Base-by-base conservation (phyloP, 2,113 vertebrate genomes). In the Deroptyus accipitrinus region DNA sequence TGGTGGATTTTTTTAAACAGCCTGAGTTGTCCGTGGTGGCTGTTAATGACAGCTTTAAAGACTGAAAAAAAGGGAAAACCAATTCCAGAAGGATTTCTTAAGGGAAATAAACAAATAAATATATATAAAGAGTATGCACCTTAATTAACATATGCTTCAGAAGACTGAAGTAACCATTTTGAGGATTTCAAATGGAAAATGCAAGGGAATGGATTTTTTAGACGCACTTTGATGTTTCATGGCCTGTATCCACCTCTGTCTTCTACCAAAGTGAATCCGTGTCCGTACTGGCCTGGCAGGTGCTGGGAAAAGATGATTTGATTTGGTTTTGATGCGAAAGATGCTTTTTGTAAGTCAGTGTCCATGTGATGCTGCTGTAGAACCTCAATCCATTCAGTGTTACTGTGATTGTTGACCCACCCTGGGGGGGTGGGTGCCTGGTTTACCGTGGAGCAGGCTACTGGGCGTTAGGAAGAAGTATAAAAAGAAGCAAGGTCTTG, bases 21-120 rank as follows among this genome's bases (percentile, higher is more conserved):
- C 35, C 17, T 1, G 5, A 48, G 16, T 22, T 35, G 63, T 31
- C 16, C 1, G 0, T 39, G 18, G 46, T 87, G 42, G 31, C 41
- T 75, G 41, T 37, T 59, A 44, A 37, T 17, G 13, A 44, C 2
- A 33, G n/a, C 37, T 57, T 79, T 30, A 10, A 59, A 35, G 33
- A 7, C 33, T 35, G 39, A 4, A 28, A 48, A 18, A 39, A 57
- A 63, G 19, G 17, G 4, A 4, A 20, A 69, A 35, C 49, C 9
- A 68, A 27, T 27, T 62, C 13, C 14, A 18, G 25, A 44, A 16
- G 6, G 28, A 17, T 23, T 76, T 69, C 7, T 51, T 10, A 20
- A 22, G 48, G 27, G 11, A 42, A 64, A 23, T 46, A 6, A 17
- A 30, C 51, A 28, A 11, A 20, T 7, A 55, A 68, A 41, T 35